Base-by-base conservation (phyloP, 2,113 vertebrate genomes). In the Salminus brasiliensis region DNA sequence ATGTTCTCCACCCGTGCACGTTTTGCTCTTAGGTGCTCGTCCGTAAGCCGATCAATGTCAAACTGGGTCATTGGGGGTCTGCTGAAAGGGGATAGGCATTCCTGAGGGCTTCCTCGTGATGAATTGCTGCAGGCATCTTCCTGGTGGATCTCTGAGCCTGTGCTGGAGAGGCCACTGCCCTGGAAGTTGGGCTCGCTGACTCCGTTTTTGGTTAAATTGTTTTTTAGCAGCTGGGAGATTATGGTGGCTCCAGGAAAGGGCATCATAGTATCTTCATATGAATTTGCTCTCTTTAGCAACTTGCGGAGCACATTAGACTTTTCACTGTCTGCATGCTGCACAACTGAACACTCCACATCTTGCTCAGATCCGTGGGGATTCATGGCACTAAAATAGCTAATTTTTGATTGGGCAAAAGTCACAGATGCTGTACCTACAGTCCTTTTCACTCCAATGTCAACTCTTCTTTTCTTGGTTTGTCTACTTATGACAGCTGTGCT, bases 361-460 rank as follows among this genome's bases (percentile, higher is more conserved):
- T 97, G 96, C 78, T 98, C 95, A 1, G 94, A 93, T 88, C 94
- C 93, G 94, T 98, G 97, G 89, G 96, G 95, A 96, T 98, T 99
- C 97, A 99, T 99, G 95, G 94, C 93, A 93, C 96, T 95, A 82
- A 97, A 94, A 90, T 97, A 93, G 79, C 93, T 96, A 77, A 95
- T 95, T 93, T 95, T 96, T 89, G 93, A 93, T 87, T 94, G 96
- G 91, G 93, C 85, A 90, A 97, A 98, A 93, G 95, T 92, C 86
- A 92, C 93, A 92, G 95, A 94, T 93, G 94, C 92, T 85, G 95
- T 95, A 86, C 96, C 95, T 94, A 96, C 95, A 81, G 98, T 98
- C 95, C 98, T 95, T 93, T 99, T 99, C 95, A 99, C 97, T 94
- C 98, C 98, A 90, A 99, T 99, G 95, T 99, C 98, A 89, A 99